Percentiles rank a stretch among this genome's conserved stretches.
These are phyloP conservation scores for Plebejus anna DNA, from an alignment of 2,888 invertebrate genomes.

Conservation along the genomic window DNA sequence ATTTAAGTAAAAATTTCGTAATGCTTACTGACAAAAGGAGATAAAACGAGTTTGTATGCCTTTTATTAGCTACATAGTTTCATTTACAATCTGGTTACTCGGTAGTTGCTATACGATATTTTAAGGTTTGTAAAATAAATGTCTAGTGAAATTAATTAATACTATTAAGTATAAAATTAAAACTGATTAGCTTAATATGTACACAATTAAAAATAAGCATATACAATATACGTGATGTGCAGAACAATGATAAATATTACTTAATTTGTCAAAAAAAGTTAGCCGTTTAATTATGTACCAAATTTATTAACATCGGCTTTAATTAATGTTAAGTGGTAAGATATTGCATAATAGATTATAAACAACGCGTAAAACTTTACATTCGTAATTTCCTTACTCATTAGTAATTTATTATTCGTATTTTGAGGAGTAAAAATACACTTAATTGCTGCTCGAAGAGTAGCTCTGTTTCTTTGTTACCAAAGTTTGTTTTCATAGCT, in stretches of 20 bases:
- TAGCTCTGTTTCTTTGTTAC: background rate
- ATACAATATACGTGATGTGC: conserved; percentile 13
- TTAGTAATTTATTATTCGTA: background rate
- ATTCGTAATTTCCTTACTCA: conserved; percentile 13
- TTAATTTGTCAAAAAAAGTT: conserved; percentile 26
- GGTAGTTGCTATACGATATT: background rate
- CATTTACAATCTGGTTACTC: background rate
- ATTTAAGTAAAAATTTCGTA: conserved; percentile 3
- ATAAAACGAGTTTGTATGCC: background rate
- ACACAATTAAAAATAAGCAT: conserved; percentile 23
- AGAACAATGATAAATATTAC: conserved; percentile 26
- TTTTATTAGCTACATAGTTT: background rate
- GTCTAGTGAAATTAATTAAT: background rate
- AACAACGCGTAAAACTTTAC: conserved; percentile 4
- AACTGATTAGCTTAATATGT: conserved; percentile 24
- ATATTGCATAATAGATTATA: conserved; percentile 13
- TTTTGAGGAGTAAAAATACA: background rate
- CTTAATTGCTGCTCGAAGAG: background rate
- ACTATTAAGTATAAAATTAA: conserved; percentile 23
- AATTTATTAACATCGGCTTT: conserved; percentile 18
- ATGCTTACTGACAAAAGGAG: background rate
- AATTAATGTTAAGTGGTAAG: conserved; percentile 22
- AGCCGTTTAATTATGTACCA: conserved; percentile 18
- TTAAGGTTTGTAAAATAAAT: background rate
- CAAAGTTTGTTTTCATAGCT: background rate